A percentile compares a stretch with the other conserved stretches of the same genome.
Conservation (phyloP, 2,888 invertebrate genomes). For the Ennomos fuscantarius region DNA sequence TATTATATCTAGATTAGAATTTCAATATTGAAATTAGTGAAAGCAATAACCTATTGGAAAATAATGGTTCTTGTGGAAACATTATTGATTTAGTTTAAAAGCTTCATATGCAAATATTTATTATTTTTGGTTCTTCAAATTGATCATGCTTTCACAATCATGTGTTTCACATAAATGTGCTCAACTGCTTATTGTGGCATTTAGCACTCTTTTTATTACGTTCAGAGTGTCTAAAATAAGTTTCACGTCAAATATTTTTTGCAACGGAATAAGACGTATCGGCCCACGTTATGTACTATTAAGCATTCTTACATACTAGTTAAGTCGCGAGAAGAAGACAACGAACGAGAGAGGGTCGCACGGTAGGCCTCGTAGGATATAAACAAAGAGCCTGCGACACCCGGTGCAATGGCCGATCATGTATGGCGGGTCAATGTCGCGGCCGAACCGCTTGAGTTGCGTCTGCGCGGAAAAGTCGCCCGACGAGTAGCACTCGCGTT, state of each 20-base stretch:
- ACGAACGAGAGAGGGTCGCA: slow-evolving; percentile 55
- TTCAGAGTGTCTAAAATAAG: slow-evolving; percentile 21
- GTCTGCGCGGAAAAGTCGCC: slow-evolving; percentile 70
- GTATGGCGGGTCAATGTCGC: slow-evolving; percentile 82
- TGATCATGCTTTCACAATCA: too few species aligned
- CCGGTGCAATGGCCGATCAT: slow-evolving; percentile 81
- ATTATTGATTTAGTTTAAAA: too few species aligned
- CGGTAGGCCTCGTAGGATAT: slow-evolving; percentile 69
- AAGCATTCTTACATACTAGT: slow-evolving; percentile 29
- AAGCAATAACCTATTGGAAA: too few species aligned
- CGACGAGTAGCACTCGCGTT: slow-evolving; percentile 59
- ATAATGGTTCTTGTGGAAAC: too few species aligned
- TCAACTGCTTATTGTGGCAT: slow-evolving; percentile 8
- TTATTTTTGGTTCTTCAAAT: too few species aligned
- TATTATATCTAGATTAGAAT: too few species aligned
- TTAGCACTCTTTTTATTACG: slow-evolving; percentile 14
- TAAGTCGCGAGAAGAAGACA: slow-evolving; percentile 44
- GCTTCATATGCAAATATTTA: too few species aligned
- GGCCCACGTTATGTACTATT: slow-evolving; percentile 35
- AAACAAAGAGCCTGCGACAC: slow-evolving; percentile 83
- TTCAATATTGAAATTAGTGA: too few species aligned
- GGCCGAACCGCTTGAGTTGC: slow-evolving; percentile 74
- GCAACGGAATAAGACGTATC: slow-evolving; percentile 35
- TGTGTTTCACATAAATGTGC: slow-evolving; percentile 5
- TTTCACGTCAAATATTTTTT: slow-evolving; percentile 37